These are phyloP conservation scores for Muscina levida DNA, from an alignment of 2,888 invertebrate species.

Conservation along the genomic window DNA sequence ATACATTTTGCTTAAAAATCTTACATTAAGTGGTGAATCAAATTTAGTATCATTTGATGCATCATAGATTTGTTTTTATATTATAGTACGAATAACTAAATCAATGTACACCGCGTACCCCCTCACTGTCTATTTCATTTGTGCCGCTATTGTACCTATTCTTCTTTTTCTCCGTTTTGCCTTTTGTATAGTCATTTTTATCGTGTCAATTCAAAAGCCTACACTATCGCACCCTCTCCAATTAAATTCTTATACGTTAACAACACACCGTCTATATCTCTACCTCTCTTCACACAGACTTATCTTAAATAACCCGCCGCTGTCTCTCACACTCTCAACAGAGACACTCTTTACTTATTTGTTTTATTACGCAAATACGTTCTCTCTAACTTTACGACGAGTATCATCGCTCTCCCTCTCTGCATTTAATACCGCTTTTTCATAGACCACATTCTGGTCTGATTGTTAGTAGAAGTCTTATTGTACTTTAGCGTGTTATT, in stretches of 20 bases:
- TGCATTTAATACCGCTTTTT: conserved; percentile 26
- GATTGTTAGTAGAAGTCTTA: background rate
- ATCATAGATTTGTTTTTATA: too few species aligned
- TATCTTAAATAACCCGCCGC: too few species aligned
- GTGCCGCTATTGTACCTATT: background rate
- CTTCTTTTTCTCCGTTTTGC: background rate
- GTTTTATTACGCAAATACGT: conserved; percentile 3
- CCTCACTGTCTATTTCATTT: background rate
- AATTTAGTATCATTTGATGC: too few species aligned
- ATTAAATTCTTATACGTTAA: too few species aligned
- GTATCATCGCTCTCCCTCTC: background rate
- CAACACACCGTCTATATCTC: too few species aligned
- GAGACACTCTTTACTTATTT: conserved; percentile 30
- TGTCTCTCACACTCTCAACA: background rate
- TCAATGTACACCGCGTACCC: too few species aligned
- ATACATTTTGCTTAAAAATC: too few species aligned
- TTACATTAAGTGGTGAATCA: too few species aligned
- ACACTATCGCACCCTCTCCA: too few species aligned
- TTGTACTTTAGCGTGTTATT: background rate
- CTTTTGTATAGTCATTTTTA: background rate
- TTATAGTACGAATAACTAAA: too few species aligned
- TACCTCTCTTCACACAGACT: too few species aligned
- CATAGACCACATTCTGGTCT: background rate
- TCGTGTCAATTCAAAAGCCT: conserved; percentile 19
- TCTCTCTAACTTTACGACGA: too few species aligned